Evolutionary conservation across 1,140 invertebrate genomes (phyloP).

Genomic region (Drosophila yakuba): DNA sequence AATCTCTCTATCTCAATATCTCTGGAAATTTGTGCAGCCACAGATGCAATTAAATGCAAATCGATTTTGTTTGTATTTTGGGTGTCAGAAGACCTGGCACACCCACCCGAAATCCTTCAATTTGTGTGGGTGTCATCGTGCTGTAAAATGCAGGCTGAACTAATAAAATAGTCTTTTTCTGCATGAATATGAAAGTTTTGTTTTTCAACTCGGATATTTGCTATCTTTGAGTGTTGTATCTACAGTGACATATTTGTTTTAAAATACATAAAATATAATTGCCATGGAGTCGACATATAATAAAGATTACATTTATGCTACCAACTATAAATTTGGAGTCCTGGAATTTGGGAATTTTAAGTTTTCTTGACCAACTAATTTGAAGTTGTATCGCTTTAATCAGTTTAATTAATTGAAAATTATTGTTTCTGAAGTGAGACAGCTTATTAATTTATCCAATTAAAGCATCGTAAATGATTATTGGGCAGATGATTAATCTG

Average conservation of each 20-base stretch:
- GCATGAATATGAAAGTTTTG: neutral
- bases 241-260: neutral
- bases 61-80: constrained; percentile 74
- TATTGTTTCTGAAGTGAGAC: constrained; percentile 11
- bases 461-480: neutral
- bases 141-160: constrained; percentile 29
- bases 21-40: constrained; percentile 68
- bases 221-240: neutral
- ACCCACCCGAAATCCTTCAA: constrained; percentile 27
- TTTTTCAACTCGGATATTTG: neutral
- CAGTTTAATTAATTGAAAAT: constrained; percentile 38
- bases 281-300: too few species aligned
- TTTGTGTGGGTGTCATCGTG: constrained; percentile 10
- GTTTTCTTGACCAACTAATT: neutral
- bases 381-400: constrained; percentile 18
- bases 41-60: constrained; percentile 78
- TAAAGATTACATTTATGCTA: too few species aligned
- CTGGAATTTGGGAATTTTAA: too few species aligned
- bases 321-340: too few species aligned
- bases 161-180: constrained; percentile 5
- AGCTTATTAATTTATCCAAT: constrained; percentile 32
- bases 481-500: neutral
- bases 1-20: neutral
- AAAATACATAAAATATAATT: neutral
- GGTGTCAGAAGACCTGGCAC: constrained; percentile 18